Evolutionary conservation across 2,113 vertebrate genomes (phyloP).

Genomic region (Micronycteris hirsuta): DNA sequence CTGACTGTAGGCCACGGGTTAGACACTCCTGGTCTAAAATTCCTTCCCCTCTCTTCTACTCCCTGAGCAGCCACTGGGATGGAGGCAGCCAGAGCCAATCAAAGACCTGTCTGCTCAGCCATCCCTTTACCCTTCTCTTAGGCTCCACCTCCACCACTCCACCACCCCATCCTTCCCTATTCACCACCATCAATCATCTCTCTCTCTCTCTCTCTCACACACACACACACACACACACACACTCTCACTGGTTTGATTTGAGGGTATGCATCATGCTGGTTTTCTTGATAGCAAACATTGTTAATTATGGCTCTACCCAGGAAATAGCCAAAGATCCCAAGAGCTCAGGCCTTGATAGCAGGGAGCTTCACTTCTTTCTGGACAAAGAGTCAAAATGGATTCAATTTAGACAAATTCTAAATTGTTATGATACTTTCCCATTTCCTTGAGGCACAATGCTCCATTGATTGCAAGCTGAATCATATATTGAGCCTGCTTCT

Average conservation of each 20-base stretch:
- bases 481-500: conserved; percentile 49
- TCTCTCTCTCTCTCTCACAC: not conserved
- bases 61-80: not conserved
- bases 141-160: not conserved
- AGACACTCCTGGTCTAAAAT: not conserved
- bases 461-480: conserved; percentile 65
- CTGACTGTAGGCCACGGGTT: too few relatives aligned
- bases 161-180: not conserved
- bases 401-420: conserved; percentile 62
- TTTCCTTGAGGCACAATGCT: conserved; percentile 64
- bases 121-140: not conserved
- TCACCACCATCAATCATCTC: not conserved
- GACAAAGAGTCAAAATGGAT: conserved; percentile 45
- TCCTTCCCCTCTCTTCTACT: not conserved
- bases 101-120: not conserved
- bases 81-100: not conserved
- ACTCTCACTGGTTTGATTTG: not conserved
- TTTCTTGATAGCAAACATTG: conserved; percentile 34
- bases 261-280: not conserved
- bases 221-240: not conserved
- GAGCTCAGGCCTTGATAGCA: conserved; percentile 15
- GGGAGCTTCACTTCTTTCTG: not conserved
- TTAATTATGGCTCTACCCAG: not conserved
- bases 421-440: conserved; percentile 31
- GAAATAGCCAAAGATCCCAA: conserved; percentile 33